Percentiles rank a stretch among this genome's conserved stretches.
These are phyloP conservation scores for Atta texana DNA, from an alignment of 1,140 invertebrate species.

Conservation along the genomic window DNA sequence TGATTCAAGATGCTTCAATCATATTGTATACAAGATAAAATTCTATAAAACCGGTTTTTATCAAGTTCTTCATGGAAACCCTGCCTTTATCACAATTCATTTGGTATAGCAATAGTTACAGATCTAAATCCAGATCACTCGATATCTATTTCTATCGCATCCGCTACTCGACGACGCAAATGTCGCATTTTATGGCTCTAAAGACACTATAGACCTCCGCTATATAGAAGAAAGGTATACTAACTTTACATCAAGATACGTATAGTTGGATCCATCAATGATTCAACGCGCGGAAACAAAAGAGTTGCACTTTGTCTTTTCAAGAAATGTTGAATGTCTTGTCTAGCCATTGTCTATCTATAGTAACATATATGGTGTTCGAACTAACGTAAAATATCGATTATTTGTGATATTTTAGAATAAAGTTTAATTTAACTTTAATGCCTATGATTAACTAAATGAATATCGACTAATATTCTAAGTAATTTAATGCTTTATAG, in stretches of 20 bases:
- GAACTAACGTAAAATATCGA: not conserved
- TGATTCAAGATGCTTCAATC: not conserved
- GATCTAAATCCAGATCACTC: constrained; percentile 64
- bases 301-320: constrained; percentile 25
- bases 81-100: not conserved
- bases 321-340: constrained; percentile 45
- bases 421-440: not conserved
- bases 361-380: constrained; percentile 33
- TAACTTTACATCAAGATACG: constrained; percentile 37
- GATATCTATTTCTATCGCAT: constrained; percentile 63
- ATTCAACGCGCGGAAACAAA: constrained; percentile 61
- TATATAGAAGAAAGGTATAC: constrained; percentile 16
- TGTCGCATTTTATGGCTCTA: constrained; percentile 38
- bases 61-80: not conserved
- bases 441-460: not conserved
- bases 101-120: constrained; percentile 13
- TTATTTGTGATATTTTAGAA: not conserved
- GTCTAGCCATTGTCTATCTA: constrained; percentile 33
- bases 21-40: not conserved
- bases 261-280: constrained; percentile 54
- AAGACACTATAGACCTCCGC: constrained; percentile 15
- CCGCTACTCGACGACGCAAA: constrained; percentile 46
- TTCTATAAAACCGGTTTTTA: not conserved
- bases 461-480: not conserved
- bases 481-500: not conserved